A percentile compares a stretch with the other conserved stretches of the same genome.
phyloP scores from a whole-genome alignment of 2,113 vertebrate species.

The Dipodomys merriami region DNA sequence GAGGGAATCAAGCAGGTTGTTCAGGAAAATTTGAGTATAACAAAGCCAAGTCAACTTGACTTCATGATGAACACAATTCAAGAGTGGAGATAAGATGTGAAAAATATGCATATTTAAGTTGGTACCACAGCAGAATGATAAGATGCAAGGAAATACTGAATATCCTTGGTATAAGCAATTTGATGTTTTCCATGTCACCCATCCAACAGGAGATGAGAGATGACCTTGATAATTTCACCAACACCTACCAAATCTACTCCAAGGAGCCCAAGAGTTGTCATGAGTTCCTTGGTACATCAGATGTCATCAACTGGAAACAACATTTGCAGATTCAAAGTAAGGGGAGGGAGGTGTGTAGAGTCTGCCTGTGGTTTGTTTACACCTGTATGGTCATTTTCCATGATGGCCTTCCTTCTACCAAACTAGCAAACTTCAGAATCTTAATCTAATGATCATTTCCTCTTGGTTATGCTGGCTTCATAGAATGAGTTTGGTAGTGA shows the following conservation, averaged over 20 bases:
- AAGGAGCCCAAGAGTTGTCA: conserved; percentile 31
- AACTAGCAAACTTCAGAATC: neutral
- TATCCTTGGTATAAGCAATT: neutral
- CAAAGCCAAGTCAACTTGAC: neutral
- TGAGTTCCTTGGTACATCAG: conserved; percentile 40
- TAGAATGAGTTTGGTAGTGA: no score
- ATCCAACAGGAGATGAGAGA: conserved; percentile 59
- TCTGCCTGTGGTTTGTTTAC: neutral
- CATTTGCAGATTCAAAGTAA: conserved; percentile 71
- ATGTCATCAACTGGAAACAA: conserved; percentile 70
- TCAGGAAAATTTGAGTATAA: neutral
- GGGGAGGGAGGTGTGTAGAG: neutral
- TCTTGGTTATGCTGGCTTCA: no score
- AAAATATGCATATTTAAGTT: neutral
- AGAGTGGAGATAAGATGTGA: neutral
- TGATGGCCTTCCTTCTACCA: no score
- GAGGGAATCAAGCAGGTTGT: neutral
- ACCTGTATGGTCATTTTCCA: no score
- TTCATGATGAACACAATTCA: neutral
- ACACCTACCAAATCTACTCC: conserved; percentile 60
- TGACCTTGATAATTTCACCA: conserved; percentile 61
- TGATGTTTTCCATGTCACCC: neutral
- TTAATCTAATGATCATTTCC: no score
- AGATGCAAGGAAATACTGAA: neutral
- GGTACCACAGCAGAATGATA: neutral